Conservation (phyloP, 2,113 vertebrate genomes). For the Pterophyllum scalare region DNA sequence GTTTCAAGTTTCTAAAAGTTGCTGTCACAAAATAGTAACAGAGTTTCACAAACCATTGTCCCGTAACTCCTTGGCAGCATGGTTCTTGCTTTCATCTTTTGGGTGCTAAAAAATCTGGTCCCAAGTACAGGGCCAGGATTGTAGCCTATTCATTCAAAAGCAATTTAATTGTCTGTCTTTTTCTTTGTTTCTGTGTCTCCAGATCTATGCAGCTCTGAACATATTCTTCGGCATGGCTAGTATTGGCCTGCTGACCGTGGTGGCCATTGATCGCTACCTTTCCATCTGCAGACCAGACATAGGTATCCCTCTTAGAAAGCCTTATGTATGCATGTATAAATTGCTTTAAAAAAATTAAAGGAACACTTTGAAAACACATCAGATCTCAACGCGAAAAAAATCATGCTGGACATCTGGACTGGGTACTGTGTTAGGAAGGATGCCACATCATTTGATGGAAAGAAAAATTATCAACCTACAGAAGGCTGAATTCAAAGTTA, state of each 20-base stretch:
- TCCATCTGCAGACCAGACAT: constrained; percentile 91
- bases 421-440: too few relatives aligned
- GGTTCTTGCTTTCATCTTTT: neutral
- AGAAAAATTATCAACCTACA: too few relatives aligned
- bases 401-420: too few relatives aligned
- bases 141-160: neutral
- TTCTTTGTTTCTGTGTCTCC: constrained; percentile 30
- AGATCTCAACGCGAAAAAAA: too few relatives aligned
- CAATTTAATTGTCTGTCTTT: neutral
- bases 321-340: neutral
- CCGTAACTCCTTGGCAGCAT: neutral
- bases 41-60: neutral
- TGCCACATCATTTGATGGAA: too few relatives aligned
- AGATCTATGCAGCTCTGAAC: constrained; percentile 97
- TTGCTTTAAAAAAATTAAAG: too few relatives aligned
- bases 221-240: constrained; percentile 99
- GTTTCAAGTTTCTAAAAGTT: neutral
- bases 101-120: neutral
- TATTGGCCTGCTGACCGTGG: constrained; percentile 94
- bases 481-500: too few relatives aligned
- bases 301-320: constrained; percentile 78
- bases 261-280: constrained; percentile 93
- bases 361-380: too few relatives aligned
- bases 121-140: neutral
- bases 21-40: neutral